Evolutionary conservation across 2,113 vertebrate genomes (phyloP).

Genomic region (Rhabdornis inornatus): DNA sequence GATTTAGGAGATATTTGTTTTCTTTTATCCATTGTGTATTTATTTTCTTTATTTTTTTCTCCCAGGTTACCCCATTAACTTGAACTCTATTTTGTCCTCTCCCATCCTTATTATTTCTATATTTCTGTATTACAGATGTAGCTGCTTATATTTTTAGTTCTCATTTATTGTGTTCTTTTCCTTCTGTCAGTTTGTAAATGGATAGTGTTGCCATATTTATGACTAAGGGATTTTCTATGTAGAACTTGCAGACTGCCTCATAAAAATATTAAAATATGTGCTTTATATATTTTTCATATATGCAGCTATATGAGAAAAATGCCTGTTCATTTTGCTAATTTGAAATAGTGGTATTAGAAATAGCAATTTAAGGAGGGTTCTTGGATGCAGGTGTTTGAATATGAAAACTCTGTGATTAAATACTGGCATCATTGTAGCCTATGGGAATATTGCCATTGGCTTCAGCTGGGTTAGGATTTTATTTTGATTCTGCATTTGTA

Average conservation of each 20-base stretch:
- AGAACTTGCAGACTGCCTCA: neutral
- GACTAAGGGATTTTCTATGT: constrained; percentile 6
- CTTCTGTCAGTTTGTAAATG: neutral
- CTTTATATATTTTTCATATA: neutral
- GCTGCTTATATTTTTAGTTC: constrained; percentile 27
- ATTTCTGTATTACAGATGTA: constrained; percentile 5
- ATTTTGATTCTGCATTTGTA: neutral
- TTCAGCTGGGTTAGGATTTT: neutral
- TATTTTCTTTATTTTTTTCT: constrained; percentile 19
- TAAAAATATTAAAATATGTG: neutral
- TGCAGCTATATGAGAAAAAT: neutral
- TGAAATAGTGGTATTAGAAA: constrained; percentile 21
- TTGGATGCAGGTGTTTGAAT: constrained; percentile 27
- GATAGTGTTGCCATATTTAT: neutral
- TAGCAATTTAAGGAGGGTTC: constrained; percentile 5
- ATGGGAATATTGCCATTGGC: neutral
- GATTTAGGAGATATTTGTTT: constrained; percentile 40
- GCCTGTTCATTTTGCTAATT: neutral
- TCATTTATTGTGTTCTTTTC: neutral
- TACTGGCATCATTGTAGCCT: neutral
- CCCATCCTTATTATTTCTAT: constrained; percentile 1
- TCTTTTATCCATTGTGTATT: constrained; percentile 10
- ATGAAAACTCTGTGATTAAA: neutral
- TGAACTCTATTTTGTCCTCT: neutral
- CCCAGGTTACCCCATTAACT: neutral